Percentiles rank a stretch among this genome's conserved stretches.
Evolutionary conservation across 1,140 invertebrate species (phyloP).

Genomic region (Andricus grossulariae): DNA sequence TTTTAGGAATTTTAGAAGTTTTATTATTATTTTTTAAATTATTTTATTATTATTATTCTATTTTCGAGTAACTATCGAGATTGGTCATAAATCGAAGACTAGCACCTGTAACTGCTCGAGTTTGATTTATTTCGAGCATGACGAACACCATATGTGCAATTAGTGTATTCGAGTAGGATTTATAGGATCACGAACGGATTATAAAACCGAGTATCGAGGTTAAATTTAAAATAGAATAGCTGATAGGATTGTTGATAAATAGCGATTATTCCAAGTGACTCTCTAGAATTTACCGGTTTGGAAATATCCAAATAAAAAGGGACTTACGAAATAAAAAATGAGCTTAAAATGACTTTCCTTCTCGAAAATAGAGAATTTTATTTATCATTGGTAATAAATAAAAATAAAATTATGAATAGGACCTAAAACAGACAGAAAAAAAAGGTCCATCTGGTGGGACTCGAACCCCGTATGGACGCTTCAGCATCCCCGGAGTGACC

Average conservation of each 20-base stretch:
- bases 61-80: background rate
- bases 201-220: background rate
- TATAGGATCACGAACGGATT: slow-evolving; percentile 15
- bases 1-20: too few relatives aligned
- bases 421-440: too few relatives aligned
- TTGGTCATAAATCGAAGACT: background rate
- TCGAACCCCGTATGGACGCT: too few relatives aligned
- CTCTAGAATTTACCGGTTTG: background rate
- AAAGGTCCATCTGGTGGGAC: too few relatives aligned
- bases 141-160: slow-evolving; percentile 23
- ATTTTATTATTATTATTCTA: background rate
- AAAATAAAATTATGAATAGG: too few relatives aligned
- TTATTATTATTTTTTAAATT: too few relatives aligned
- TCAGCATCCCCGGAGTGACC: too few relatives aligned
- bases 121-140: slow-evolving; percentile 19
- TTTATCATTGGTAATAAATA: too few relatives aligned
- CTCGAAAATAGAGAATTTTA: too few relatives aligned
- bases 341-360: too few relatives aligned
- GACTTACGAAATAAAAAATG: too few relatives aligned
- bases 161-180: slow-evolving; percentile 9
- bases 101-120: slow-evolving; percentile 21
- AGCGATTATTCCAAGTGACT: background rate
- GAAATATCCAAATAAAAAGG: too few relatives aligned
- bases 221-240: slow-evolving; percentile 2
- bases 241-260: background rate